A percentile compares a stretch with the other conserved stretches of the same genome.
phyloP scores from a whole-genome alignment of 2,888 invertebrate species.

The Leptopilina myrica region DNA sequence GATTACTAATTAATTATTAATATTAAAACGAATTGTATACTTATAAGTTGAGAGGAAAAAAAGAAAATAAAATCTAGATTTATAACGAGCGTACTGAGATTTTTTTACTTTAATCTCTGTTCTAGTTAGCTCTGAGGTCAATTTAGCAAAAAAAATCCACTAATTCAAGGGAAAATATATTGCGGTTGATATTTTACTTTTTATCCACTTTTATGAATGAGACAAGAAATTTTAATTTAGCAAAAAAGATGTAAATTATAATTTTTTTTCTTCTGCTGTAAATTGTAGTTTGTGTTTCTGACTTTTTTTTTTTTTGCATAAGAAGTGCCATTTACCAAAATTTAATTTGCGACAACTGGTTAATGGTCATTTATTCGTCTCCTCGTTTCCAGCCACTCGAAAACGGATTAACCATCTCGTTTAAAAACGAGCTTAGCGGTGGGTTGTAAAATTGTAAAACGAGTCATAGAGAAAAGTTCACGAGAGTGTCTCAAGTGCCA shows the following conservation, averaged over 20 bases:
- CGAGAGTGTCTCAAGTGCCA: conserved; percentile 15
- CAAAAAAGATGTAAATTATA: conserved; percentile 64
- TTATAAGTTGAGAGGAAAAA: not conserved
- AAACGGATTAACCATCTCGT: conserved; percentile 18
- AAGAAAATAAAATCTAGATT: conserved; percentile 8
- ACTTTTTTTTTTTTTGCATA: not conserved
- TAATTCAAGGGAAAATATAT: conserved; percentile 5
- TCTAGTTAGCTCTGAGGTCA: not conserved
- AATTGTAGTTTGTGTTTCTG: not conserved
- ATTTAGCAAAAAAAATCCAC: not conserved
- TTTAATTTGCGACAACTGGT: conserved; percentile 19
- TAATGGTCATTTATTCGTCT: conserved; percentile 19
- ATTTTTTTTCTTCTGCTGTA: not conserved
- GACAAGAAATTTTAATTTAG: conserved; percentile 47
- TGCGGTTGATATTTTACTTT: not conserved
- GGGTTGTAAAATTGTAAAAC: conserved; percentile 29
- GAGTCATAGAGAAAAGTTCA: conserved; percentile 32
- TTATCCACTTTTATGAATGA: not conserved
- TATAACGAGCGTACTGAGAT: too few species aligned
- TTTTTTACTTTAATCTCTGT: too few species aligned
- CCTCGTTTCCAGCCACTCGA: not conserved
- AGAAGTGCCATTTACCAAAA: conserved; percentile 16
- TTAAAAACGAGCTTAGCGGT: not conserved
- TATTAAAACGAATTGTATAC: not conserved
- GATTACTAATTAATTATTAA: too few species aligned